These are phyloP conservation scores for Dissostichus mawsoni DNA, from an alignment of 2,113 vertebrate genomes.

Conservation along the genomic window DNA sequence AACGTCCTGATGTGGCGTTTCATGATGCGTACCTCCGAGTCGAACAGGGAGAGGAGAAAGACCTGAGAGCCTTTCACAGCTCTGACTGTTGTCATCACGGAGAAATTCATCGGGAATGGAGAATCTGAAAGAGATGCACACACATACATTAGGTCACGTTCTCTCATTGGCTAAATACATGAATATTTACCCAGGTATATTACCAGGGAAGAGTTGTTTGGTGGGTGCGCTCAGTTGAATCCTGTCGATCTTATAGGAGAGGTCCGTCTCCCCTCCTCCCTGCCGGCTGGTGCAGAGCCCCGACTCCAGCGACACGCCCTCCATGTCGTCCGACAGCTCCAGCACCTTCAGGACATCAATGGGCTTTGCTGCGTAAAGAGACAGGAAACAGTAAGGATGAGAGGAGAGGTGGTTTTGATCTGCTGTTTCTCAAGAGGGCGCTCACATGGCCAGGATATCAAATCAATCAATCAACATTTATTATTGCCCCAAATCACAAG, in stretches of 20 bases:
- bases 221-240: constrained; percentile 87
- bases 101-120: constrained; percentile 93
- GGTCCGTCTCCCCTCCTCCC: constrained; percentile 82
- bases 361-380: constrained; percentile 68
- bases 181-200: background rate
- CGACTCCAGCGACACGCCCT: constrained; percentile 85
- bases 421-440: background rate
- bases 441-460: no score
- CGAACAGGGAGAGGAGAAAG: constrained; percentile 96
- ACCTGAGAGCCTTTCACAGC: constrained; percentile 92
- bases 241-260: constrained; percentile 87
- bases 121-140: constrained; percentile 59
- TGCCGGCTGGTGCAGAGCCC: constrained; percentile 87
- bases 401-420: background rate
- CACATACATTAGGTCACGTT: background rate
- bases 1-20: background rate
- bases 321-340: constrained; percentile 84
- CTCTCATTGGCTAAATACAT: background rate
- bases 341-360: constrained; percentile 87
- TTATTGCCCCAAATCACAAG: no score
- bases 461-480: no score
- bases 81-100: constrained; percentile 93
- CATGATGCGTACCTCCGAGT: constrained; percentile 74
- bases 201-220: constrained; percentile 89
- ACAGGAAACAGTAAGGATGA: background rate